These are phyloP conservation scores for Portevinia maculata DNA, from an alignment of 2,888 invertebrate species.

Conservation along the genomic window DNA sequence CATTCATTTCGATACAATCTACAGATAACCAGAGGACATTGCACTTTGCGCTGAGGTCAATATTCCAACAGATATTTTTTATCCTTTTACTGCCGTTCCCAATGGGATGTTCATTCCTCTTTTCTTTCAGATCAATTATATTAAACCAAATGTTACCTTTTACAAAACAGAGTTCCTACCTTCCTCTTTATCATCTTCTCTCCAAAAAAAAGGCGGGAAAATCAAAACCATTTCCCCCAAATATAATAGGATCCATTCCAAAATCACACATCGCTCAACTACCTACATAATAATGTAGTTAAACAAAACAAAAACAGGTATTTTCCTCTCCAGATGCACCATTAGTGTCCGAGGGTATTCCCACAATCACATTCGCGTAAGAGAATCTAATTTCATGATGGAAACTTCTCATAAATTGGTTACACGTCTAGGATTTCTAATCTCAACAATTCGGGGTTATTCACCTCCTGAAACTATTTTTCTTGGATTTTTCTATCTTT, in stretches of 20 bases:
- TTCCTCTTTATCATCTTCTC: background rate
- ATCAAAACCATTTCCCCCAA: background rate
- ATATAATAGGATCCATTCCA: constrained; percentile 19
- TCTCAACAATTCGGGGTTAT: constrained; percentile 59
- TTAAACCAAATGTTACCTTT: constrained; percentile 33
- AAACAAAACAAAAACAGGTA: constrained; percentile 54
- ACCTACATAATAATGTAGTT: background rate
- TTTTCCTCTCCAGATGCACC: constrained; percentile 36
- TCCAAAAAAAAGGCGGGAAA: constrained; percentile 44
- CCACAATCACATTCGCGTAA: constrained; percentile 55
- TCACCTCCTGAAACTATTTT: constrained; percentile 57
- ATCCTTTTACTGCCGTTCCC: constrained; percentile 58
- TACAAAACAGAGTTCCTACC: constrained; percentile 29
- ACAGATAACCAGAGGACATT: constrained; percentile 42
- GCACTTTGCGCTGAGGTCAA: constrained; percentile 49
- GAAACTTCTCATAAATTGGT: constrained; percentile 65
- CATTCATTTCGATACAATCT: background rate
- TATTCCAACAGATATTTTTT: constrained; percentile 40
- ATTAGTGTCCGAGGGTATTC: constrained; percentile 50
- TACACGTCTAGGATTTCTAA: constrained; percentile 73
- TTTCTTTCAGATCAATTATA: constrained; percentile 29
- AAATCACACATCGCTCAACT: constrained; percentile 19
- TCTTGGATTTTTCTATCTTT: constrained; percentile 23
- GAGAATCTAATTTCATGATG: constrained; percentile 47
- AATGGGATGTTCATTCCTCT: constrained; percentile 32